phyloP scores from a whole-genome alignment of 2,113 vertebrate genomes.

The human region DNA sequence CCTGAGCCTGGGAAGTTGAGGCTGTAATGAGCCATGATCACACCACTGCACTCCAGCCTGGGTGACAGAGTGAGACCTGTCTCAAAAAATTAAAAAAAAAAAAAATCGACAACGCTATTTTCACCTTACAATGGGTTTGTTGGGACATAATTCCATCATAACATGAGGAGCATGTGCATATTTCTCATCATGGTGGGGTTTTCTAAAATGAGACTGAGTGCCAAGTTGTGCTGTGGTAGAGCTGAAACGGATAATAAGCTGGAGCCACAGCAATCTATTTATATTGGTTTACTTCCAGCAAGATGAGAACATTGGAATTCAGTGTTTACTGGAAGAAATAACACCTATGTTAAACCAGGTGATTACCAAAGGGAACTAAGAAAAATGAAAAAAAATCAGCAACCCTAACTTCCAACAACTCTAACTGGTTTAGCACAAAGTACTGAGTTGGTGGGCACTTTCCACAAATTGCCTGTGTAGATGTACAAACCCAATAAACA shows the following conservation, averaged over 20 bases:
- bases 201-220: slow-evolving; percentile 34
- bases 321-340: slow-evolving; percentile 39
- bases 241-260: slow-evolving; percentile 15
- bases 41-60: no score
- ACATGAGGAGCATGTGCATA: background rate
- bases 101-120: background rate
- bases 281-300: slow-evolving; percentile 25
- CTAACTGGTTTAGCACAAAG: background rate
- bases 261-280: slow-evolving; percentile 38
- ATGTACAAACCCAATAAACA: background rate
- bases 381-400: background rate
- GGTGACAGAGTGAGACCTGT: no score
- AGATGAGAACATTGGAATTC: background rate
- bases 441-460: background rate
- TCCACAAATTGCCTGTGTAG: background rate
- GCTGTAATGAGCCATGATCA: no score
- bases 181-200: background rate
- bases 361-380: background rate
- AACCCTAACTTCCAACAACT: background rate
- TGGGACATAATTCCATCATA: background rate
- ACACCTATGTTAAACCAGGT: slow-evolving; percentile 15
- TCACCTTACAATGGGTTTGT: background rate
- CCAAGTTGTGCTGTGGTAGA: background rate
- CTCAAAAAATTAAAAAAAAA: no score
- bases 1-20: no score